Percentiles rank a stretch among this genome's conserved stretches.
Evolutionary conservation across 2,797 vertebrate genomes (phyloP).

Genomic region (Lepilemur ruficaudatus): DNA sequence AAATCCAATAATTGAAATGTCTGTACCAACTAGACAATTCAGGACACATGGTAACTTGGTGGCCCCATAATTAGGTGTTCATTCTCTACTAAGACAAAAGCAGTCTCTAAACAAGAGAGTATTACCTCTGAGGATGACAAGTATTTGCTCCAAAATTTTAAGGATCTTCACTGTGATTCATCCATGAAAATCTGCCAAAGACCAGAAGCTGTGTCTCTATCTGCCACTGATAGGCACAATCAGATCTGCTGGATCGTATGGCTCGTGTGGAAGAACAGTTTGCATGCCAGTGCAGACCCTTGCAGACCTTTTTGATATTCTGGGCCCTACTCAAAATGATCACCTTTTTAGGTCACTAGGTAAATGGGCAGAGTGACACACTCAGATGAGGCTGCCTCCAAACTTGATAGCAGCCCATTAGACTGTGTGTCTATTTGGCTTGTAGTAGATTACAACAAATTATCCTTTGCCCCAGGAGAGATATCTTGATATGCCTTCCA

Average conservation of each 20-base stretch:
- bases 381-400: too few relatives aligned
- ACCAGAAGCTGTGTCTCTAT: neutral
- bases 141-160: neutral
- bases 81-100: neutral
- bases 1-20: neutral
- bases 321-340: neutral
- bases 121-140: neutral
- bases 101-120: neutral
- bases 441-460: neutral
- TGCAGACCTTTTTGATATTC: neutral
- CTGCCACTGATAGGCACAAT: neutral
- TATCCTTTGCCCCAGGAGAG: neutral
- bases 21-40: neutral
- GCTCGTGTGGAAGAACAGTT: neutral
- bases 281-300: accelerated
- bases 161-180: neutral
- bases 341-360: neutral
- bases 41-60: too few relatives aligned
- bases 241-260: too few relatives aligned
- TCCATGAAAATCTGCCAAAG: neutral
- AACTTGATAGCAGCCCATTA: too few relatives aligned
- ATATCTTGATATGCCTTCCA: neutral
- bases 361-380: neutral
- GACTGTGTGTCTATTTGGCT: neutral
- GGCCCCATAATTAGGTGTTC: neutral